Base-by-base conservation (phyloP, 1,140 invertebrate species). In the Eubasilissa regina region DNA sequence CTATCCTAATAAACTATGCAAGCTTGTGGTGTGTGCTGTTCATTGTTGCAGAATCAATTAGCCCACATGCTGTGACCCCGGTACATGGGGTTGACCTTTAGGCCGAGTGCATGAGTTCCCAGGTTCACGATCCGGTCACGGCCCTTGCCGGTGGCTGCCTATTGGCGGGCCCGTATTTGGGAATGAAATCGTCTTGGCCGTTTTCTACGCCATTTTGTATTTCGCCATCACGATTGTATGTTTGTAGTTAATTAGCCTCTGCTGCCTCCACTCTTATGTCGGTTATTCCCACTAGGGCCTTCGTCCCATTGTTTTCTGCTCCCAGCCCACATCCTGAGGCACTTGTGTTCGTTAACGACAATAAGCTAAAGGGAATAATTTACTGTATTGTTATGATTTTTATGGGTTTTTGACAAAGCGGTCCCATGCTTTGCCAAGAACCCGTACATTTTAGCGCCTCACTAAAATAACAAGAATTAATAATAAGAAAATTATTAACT, bases 241-340 rank as follows among this genome's bases (percentile, higher is more conserved):
- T 56, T 15, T 56, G 53, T 56, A n/a, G n/a, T 56, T 56, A 56
- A 56, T 56, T 56, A 56, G 53, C 53, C 53, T 56, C 17, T 56
- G 17, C 53, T 15, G 53, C 53, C 53, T 56, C 17, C 17, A n/a
- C 53, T 56, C 53, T 56, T 15, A n/a, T 56, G 53, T n/a, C 53
- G 17, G 53, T 17, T 56, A 17, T 56, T n/a, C 53, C 53, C 17
- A n/a, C n/a, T 6, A 35, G 25, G 25, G 25, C 25, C 25, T 6
- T 1, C 25, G 25, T 35, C 25, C 53, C n/a, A 10, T 56, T 56
- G 53, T 56, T 56, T 55, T n/a, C 12, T 56, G 17, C n/a, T 1
- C n/a, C n/a, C 53, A 55, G 17, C 51, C 4, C 17, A 55, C 17
- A 12, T 15, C 51, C 17, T 55, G 17, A 55, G 51, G 51, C 51